Base-by-base conservation (phyloP, 2,888 invertebrate genomes). In the Drosophila pseudotalamancana region DNA sequence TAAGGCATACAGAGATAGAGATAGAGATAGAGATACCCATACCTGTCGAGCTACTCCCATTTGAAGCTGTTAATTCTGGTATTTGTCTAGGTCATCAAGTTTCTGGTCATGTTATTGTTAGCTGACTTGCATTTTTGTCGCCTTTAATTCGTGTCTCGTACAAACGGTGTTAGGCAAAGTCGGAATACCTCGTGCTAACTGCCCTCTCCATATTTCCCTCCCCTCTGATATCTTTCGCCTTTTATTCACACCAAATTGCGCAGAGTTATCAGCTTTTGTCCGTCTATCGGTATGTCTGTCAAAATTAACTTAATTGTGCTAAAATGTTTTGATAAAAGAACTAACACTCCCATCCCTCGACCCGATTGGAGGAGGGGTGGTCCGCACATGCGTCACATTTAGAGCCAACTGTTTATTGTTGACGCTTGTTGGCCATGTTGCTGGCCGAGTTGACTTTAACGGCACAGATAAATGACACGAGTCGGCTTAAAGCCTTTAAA, bases 231-330 rank as follows among this genome's bases (percentile, higher is more conserved):
- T 27, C 40, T 27, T 25, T 6, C 25, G 18, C 54, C 51, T 9
- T 53, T 56, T 64, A 65, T 77, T 66, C 68, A 62, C 71, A 61
- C 63, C 53, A 39, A 57, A 51, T 40, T 39, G 53, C 31, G 39
- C 16, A 21, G 57, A 53, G 34, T 48, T 63, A 45, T 48, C 46
- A 29, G 40, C 27, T 40, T 43, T 49, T 39, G 31, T 45, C 37
- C 45, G 57, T 40, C 61, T 73, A 60, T 62, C 60, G n/a, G n/a
- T n/a, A n/a, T 72, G 64, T 53, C 42, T 46, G 45, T 23, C 27
- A 12, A 70, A 66, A 68, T 71, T 70, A 49, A 62, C 50, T 78
- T 75, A 77, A 84, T 84, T 81, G 84, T 77, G 84, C 78, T 68
- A 81, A 81, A 80, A 74, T 57, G 43, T 70, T 74, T 37, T 48